Base-by-base conservation (phyloP, 35 echinoderm and acorn worm species). In the Hemicentrotus pulcherrimus region DNA sequence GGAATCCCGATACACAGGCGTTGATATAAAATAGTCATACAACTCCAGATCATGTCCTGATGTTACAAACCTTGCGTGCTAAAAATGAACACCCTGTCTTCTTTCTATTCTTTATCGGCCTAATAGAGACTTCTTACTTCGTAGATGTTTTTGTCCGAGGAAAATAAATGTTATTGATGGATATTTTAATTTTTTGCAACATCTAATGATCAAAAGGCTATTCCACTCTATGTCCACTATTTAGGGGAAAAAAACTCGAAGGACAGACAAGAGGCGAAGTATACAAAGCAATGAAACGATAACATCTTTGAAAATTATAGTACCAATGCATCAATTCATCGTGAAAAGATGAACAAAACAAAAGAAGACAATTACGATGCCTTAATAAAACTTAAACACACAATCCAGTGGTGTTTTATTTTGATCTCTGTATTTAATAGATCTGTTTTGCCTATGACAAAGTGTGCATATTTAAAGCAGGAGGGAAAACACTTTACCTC, bases 301-400 rank as follows among this genome's bases (percentile, higher is more conserved):
- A 78, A 78, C 65, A 78, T 78, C 65, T 78, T 78, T 78, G 28
- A 78, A 78, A 78, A 78, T 78, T 78, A 78, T n/a, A 78, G 65
- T n/a, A n/a, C 65, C 22, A 7, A 78, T 28, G 65, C 22, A 78
- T n/a, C 65, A 78, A 78, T 28, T 22, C 24, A 28, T 78, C 19
- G 19, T 78, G 50, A 78, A 78, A 78, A 78, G 61, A 78, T 78
- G 65, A 78, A 78, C 18, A 78, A 78, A 78, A 78, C 19, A 78
- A 59, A 22, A 30, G 65, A 78, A 78, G 28, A 55, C 50, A 55
- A 55, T 55, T 55, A 55, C 50, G 50, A 55, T 55, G 22, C 65
- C 65, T 78, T 78, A 78, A 78, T 28, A n/a, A 78, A 78, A n/a
- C 5, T 22, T 8, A 78, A 78, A 28, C 65, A 28, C 65, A 78